These are phyloP conservation scores for Babyrousa celebensis DNA, from an alignment of 2,797 vertebrate genomes.

Conservation along the genomic window DNA sequence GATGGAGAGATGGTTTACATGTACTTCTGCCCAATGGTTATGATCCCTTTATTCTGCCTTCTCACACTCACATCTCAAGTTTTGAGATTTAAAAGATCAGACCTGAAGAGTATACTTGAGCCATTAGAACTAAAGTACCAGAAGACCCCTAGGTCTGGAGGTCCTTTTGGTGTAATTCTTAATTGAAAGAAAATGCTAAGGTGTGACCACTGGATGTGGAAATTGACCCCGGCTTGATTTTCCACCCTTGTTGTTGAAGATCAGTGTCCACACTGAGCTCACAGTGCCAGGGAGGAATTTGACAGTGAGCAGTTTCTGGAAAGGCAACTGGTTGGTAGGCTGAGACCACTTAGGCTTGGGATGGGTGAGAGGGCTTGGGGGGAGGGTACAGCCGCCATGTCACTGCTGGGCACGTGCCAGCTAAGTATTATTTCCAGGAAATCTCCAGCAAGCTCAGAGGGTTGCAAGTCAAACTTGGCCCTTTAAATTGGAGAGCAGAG, in stretches of 20 bases:
- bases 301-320: background rate
- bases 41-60: background rate
- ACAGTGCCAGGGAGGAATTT: background rate
- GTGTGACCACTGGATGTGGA: slow-evolving; percentile 22
- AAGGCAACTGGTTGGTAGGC: background rate
- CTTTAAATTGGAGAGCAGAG: background rate
- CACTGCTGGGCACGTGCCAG: background rate
- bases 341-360: background rate
- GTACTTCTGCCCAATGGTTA: slow-evolving; percentile 10
- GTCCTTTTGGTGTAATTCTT: background rate
- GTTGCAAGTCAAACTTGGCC: background rate
- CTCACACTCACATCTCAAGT: background rate
- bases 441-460: background rate
- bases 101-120: background rate
- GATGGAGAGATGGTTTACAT: background rate
- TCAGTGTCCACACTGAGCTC: background rate
- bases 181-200: slow-evolving; percentile 39
- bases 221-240: background rate
- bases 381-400: background rate
- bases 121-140: slow-evolving; percentile 19
- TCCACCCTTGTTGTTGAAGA: slow-evolving; percentile 6
- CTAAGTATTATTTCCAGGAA: background rate
- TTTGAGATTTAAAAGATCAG: slow-evolving; percentile 21
- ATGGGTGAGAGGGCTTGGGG: background rate
- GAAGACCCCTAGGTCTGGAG: background rate